Percentiles rank a stretch among this genome's conserved stretches.
phyloP scores from a whole-genome alignment of 1,140 invertebrate genomes.

The Diorhabda elongata region DNA sequence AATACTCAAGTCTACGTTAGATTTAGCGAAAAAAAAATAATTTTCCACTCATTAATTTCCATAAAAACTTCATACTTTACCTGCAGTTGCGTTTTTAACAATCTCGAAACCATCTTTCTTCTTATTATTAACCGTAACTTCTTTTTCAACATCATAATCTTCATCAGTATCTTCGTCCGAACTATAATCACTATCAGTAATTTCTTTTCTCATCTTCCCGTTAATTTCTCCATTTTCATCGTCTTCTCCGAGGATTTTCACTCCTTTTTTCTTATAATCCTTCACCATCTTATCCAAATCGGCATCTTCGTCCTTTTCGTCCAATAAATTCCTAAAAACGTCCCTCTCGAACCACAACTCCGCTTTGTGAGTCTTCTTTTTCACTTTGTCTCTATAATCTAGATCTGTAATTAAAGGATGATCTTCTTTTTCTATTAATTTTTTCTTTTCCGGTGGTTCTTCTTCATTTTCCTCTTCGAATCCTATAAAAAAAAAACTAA shows the following conservation, averaged over 20 bases:
- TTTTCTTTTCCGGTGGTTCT: constrained; percentile 42
- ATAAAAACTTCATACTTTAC: constrained; percentile 1
- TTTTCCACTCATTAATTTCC: no score
- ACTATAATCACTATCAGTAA: constrained; percentile 31
- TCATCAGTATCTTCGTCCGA: constrained; percentile 55
- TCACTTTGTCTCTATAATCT: constrained; percentile 68
- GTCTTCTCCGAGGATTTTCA: constrained; percentile 37
- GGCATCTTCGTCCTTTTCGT: constrained; percentile 80
- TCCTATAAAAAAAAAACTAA: constrained; percentile 46
- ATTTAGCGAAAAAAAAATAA: no score
- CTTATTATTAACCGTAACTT: constrained; percentile 31
- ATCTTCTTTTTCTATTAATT: constrained; percentile 48
- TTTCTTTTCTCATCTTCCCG: constrained; percentile 38
- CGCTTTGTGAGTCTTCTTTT: constrained; percentile 70
- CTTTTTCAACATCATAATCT: constrained; percentile 54
- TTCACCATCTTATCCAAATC: constrained; percentile 79
- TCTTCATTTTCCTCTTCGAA: constrained; percentile 48
- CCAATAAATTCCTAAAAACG: constrained; percentile 77
- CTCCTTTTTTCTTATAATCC: constrained; percentile 68
- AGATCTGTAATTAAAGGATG: constrained; percentile 85
- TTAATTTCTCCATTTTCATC: constrained; percentile 14
- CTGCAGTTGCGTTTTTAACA: constrained; percentile 48
- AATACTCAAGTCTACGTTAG: no score
- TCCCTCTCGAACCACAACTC: constrained; percentile 89
- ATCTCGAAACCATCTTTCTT: constrained; percentile 64